These are phyloP conservation scores for Pan troglodytes DNA, from an alignment of 2,113 vertebrate species.

Conservation along the genomic window NHGRI_mPanTro3-v2.1_pri NC_072401.2:68138501-68139000, in stretches of 20 bases:
- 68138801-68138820: constrained; percentile 33
- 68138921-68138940: constrained; percentile 56
- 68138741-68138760: not conserved
- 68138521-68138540: not conserved
- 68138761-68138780: not conserved
- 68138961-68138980: constrained; percentile 56
- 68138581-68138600: not conserved
- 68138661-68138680: not conserved
- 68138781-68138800: not conserved
- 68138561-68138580: not conserved
- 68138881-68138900: constrained; percentile 41
- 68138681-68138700: not conserved
- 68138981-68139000: constrained; percentile 42
- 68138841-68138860: constrained; percentile 15
- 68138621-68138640: not conserved
- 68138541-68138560: not conserved
- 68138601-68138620: not conserved
- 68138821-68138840: constrained; percentile 52
- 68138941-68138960: constrained; percentile 58
- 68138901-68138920: constrained; percentile 18
- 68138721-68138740: constrained; percentile 39
- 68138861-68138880: constrained; percentile 39
- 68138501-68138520: not conserved
- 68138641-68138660: not conserved
- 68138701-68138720: not conserved